Base-by-base conservation (phyloP, 37 sponge, comb jelly and placozoan genomes). In the Diacarnus erythraeanus region DNA sequence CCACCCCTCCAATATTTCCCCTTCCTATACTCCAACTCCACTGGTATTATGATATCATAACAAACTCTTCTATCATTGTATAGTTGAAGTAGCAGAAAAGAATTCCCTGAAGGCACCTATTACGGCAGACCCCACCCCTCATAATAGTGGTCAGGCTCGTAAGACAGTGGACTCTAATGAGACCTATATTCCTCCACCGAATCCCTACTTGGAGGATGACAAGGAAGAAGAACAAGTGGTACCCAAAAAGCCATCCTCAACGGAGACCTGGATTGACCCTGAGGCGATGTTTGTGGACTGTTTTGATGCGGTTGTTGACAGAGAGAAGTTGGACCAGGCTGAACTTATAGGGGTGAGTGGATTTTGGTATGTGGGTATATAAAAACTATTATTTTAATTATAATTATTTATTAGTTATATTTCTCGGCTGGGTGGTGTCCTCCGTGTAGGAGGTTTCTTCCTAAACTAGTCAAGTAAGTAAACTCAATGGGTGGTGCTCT, bases 341-440 rank as follows among this genome's bases (percentile, higher is more conserved):
- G 58, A 79, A 6, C 34, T 89, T 42, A 83, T 89, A 43, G 89
- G 80, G 51, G 89, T 89, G 51, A 84, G 41, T 2, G 64, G 2
- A 36, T 34, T 36, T 59, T 31, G n/a, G 68, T 5, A 29, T 39
- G 57, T 5, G 61, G 2, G 30, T 40, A 36, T 3, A 68, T 68
- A 6, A 29, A 31, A 30, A 68, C 8, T 68, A 5, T 34, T 29
- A 23, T 71, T 23, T 12, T 41, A 1, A 27, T 39, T 23, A 20
- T 29, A 25, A n/a, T 10, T 38, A 34, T 31, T 22, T 25, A 23
- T 42, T 71, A 92, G 93, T 66, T 93, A 26, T 93, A 93, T 64
- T 93, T 93, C 79, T 87, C 93, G 37, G 93, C 93, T 40, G 43
- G 71, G 29, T 93, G 93, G 93, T 93, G 93, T 36, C 89, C 93